A percentile compares a stretch with the other conserved stretches of the same genome.
phyloP scores from a whole-genome alignment of 2,797 vertebrate genomes.

The Arrhamphus sclerolepis region DNA sequence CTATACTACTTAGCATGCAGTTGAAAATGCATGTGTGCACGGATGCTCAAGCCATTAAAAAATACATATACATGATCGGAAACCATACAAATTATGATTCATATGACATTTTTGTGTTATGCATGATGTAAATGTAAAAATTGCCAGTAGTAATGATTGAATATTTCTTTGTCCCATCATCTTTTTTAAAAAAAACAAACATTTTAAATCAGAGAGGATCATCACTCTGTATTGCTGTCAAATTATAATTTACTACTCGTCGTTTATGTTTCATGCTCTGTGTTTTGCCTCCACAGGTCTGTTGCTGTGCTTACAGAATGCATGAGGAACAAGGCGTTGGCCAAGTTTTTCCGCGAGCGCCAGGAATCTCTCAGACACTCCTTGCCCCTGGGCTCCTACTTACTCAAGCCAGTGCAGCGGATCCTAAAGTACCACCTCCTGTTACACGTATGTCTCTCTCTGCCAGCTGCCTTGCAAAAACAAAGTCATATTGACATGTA shows the following conservation, averaged over 20 bases:
- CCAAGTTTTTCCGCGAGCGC: slow-evolving; percentile 95
- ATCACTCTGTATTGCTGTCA: slow-evolving; percentile 24
- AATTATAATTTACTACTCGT: slow-evolving; percentile 15
- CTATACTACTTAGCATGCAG: not conserved
- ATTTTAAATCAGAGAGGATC: not conserved
- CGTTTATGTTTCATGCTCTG: slow-evolving; percentile 24
- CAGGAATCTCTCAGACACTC: slow-evolving; percentile 94
- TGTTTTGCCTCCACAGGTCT: slow-evolving; percentile 82
- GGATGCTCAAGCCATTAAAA: no score
- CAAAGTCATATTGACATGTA: slow-evolving; percentile 6
- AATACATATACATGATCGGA: no score
- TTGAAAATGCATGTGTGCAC: not conserved
- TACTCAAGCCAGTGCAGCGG: slow-evolving; percentile 97
- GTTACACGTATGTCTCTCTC: slow-evolving; percentile 85
- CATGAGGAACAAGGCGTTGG: slow-evolving; percentile 94
- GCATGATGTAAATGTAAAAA: not conserved
- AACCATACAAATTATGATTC: not conserved
- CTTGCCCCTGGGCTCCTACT: slow-evolving; percentile 95
- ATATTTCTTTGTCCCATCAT: no score
- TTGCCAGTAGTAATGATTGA: not conserved
- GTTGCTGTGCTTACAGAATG: slow-evolving; percentile 96
- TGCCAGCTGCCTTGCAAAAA: slow-evolving; percentile 7
- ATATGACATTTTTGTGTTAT: not conserved
- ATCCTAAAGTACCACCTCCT: slow-evolving; percentile 99
- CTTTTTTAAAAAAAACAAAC: not conserved